Conservation (phyloP, 2,797 vertebrate species). For the Periophthalmus magnuspinnatus region DNA sequence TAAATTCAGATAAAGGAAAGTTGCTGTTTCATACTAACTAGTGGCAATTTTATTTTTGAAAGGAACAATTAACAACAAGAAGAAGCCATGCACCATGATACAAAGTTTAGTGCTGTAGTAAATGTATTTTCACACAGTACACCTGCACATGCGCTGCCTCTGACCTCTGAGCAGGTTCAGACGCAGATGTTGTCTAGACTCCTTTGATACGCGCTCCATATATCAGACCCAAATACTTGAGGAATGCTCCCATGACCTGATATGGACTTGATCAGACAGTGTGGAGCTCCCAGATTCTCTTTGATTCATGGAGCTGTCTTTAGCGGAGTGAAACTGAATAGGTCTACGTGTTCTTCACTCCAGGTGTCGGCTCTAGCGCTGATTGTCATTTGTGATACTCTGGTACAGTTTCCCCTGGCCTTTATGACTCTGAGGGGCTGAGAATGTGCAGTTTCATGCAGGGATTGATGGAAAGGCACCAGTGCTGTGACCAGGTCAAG, state of each 20-base stretch:
- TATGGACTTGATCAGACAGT: conserved; percentile 25
- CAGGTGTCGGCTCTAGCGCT: conserved; percentile 28
- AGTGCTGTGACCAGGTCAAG: conserved; percentile 36
- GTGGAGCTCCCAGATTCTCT: background rate
- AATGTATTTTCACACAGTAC: conserved; percentile 13
- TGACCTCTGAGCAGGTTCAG: conserved; percentile 48
- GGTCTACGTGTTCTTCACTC: background rate
- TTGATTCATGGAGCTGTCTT: conserved; percentile 1
- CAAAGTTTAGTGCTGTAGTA: background rate
- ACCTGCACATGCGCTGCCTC: conserved; percentile 13
- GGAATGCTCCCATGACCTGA: conserved; percentile 25
- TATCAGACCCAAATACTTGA: conserved; percentile 33
- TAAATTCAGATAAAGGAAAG: no score
- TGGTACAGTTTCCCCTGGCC: background rate
- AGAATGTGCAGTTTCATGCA: conserved; percentile 34
- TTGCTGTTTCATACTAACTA: no score
- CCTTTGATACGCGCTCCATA: conserved; percentile 43
- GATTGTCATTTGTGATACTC: conserved; percentile 48
- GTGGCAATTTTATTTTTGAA: background rate
- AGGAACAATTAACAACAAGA: background rate
- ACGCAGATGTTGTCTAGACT: conserved; percentile 73
- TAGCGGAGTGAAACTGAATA: background rate
- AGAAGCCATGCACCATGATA: background rate
- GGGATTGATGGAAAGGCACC: conserved; percentile 45
- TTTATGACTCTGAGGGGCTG: conserved; percentile 23